A percentile compares a stretch with the other conserved stretches of the same genome.
These are phyloP conservation scores for Acestrorhynchus altus DNA, from an alignment of 2,797 vertebrate species.

Conservation along the genomic window DNA sequence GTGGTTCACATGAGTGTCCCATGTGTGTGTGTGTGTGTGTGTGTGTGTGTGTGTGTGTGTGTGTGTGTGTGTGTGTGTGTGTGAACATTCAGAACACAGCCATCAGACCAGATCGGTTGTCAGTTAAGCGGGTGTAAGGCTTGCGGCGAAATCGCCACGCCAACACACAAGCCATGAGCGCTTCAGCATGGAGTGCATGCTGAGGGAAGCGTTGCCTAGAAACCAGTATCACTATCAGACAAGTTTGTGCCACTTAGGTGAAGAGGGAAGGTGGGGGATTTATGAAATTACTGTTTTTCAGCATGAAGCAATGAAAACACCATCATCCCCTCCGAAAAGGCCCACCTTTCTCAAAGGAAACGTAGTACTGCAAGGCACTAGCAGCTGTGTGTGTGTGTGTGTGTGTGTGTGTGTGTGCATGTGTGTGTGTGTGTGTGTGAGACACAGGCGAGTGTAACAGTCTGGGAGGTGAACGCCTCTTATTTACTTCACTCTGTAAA, in stretches of 20 bases:
- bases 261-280: constrained; percentile 43
- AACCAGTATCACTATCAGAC: constrained; percentile 60
- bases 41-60: constrained; percentile 20
- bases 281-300: constrained; percentile 46
- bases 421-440: neutral
- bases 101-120: neutral
- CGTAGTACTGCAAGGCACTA: constrained; percentile 2
- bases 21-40: neutral
- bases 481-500: constrained; percentile 17
- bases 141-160: neutral
- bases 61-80: constrained; percentile 23
- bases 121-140: neutral
- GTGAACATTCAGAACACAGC: neutral
- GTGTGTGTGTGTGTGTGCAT: constrained; percentile 9
- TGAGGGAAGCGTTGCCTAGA: constrained; percentile 58
- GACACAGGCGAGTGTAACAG: neutral
- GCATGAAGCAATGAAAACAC: constrained; percentile 37
- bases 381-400: constrained; percentile 9
- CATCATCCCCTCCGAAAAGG: constrained; percentile 38
- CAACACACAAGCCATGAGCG: constrained; percentile 25
- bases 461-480: neutral
- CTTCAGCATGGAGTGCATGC: constrained; percentile 43
- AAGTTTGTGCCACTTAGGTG: constrained; percentile 56
- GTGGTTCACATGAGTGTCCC: too few species aligned
- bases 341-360: constrained; percentile 11